Conservation (phyloP, 2,888 invertebrate species). For the Dicroscelio sp. region DNA sequence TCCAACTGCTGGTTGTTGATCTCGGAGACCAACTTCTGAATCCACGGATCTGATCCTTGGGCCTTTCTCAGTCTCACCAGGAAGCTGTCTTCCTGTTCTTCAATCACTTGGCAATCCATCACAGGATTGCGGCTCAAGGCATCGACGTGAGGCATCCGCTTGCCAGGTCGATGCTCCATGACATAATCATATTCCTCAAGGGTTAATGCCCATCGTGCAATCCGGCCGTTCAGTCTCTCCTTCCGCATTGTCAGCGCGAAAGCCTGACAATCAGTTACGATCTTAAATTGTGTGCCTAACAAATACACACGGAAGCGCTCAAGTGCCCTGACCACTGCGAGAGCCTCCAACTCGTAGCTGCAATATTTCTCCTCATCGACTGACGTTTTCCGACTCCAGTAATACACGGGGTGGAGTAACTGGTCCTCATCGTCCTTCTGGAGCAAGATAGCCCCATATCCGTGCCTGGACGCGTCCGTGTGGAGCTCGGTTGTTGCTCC, state of each 20-base stretch:
- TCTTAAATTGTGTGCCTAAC: not conserved
- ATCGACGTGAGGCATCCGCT: not conserved
- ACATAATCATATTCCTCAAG: not conserved
- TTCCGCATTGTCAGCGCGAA: not conserved
- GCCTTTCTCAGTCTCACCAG: not conserved
- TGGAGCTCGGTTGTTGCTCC: not conserved
- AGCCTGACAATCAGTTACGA: constrained; percentile 5
- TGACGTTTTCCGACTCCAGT: not conserved
- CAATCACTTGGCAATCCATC: constrained; percentile 3
- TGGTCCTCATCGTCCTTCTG: not conserved
- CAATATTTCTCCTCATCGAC: not conserved
- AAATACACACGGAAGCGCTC: not conserved
- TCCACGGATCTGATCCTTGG: not conserved
- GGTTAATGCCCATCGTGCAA: not conserved
- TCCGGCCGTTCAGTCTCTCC: not conserved
- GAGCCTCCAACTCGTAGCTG: constrained; percentile 14
- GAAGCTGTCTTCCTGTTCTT: not conserved
- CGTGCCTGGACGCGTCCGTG: constrained; percentile 1
- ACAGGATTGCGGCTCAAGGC: not conserved
- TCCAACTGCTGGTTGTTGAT: not conserved
- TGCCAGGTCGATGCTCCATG: not conserved
- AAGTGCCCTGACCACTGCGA: not conserved
- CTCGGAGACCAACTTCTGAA: not conserved
- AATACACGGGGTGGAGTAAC: not conserved
- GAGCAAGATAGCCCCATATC: not conserved